Evolutionary conservation across 2,888 invertebrate genomes (phyloP), one percentile per base, ranked within the genome.

Genomic region (Parelbella ahira): DNA sequence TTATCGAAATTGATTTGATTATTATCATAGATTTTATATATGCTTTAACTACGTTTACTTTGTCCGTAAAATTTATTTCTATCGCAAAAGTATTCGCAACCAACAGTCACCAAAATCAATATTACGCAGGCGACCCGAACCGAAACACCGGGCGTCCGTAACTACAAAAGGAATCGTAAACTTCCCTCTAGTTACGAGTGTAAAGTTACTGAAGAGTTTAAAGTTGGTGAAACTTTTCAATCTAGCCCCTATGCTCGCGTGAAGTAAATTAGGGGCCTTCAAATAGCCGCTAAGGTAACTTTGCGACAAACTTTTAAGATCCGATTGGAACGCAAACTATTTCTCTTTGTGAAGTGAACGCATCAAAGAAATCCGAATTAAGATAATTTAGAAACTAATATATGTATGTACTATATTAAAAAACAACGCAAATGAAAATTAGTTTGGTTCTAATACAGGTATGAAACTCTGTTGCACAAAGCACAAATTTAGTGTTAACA

Each of bases 191-290:
- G 51, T 50, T 47, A 55, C 50, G 50, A 53, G 44, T 47, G 49
- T 45, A 47, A 49, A 56, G 62, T 50, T 47, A 51, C 57, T 58
- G 49, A 58, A 59, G 68, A 68, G 62, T 69, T 64, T 58, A 57
- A 60, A 64, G 63, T 69, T 63, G 50, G 54, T 13, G 29, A 47
- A 80, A 82, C 77, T 81, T 83, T 79, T 79, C 81, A 78, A 80
- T 79, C 74, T 68, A 53, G 63, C 78, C 78, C 79, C 63, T 74
- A 79, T 74, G 62, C 53, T n/a, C 57, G 41, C 28, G 41, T 34
- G 32, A 27, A 8, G 25, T 41, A 28, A 42, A 42, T 42, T 42
- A 42, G 41, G 41, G 41, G 21, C 21, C 41, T 10, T 20, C 41
- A 19, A 20, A 13, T 41, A 27, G 41, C 41, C 41, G 21, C 41